phyloP scores from a whole-genome alignment of 2,888 invertebrate genomes.

The Argynnis bischoffii region DNA sequence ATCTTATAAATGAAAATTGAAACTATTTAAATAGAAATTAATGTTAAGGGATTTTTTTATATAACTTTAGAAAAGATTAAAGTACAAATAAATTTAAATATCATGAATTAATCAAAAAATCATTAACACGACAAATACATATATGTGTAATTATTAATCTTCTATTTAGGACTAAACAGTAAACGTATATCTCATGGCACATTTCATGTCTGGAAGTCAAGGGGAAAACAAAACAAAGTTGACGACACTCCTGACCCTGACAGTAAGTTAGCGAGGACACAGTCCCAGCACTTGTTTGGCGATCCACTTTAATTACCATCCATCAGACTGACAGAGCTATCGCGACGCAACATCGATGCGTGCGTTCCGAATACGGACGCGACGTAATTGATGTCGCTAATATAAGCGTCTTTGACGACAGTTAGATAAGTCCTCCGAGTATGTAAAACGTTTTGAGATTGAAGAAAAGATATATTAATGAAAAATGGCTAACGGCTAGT shows the following conservation, averaged over 20 bases:
- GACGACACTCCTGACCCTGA: conserved; percentile 34
- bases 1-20: conserved; percentile 1
- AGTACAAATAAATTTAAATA: too few species aligned
- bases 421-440: conserved; percentile 13
- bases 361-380: conserved; percentile 48
- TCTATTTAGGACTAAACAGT: too few species aligned
- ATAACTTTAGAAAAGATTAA: too few species aligned
- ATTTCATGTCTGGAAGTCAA: conserved; percentile 1
- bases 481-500: too few species aligned
- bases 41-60: too few species aligned
- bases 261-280: conserved; percentile 32
- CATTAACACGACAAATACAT: too few species aligned
- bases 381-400: conserved; percentile 57
- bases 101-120: too few species aligned
- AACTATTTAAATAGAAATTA: too few species aligned
- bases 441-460: not conserved
- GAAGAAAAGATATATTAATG: not conserved
- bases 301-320: conserved; percentile 65
- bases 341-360: conserved; percentile 50
- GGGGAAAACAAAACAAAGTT: conserved; percentile 28
- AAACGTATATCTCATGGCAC: not conserved
- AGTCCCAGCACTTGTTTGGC: conserved; percentile 46
- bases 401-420: conserved; percentile 47
- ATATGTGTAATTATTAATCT: too few species aligned
- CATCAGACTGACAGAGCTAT: conserved; percentile 51